phyloP scores from a whole-genome alignment of 2,888 invertebrate genomes.

The Chloroclystis v-ata region DNA sequence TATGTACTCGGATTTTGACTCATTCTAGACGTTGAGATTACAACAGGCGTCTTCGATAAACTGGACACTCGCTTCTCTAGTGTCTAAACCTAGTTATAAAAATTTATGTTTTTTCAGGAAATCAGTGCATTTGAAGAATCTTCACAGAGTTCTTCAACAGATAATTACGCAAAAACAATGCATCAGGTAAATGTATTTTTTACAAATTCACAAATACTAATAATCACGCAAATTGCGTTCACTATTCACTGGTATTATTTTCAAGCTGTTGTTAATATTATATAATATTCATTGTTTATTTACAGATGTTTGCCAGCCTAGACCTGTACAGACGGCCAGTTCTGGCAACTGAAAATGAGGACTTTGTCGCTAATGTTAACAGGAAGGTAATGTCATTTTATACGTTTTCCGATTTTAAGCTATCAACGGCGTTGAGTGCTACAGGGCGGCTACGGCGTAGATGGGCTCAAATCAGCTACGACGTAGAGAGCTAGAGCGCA shows the following conservation, averaged over 20 bases:
- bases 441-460: neutral
- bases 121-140: constrained; percentile 57
- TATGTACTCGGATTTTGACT: too few relatives aligned
- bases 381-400: constrained; percentile 58
- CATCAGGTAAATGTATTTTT: constrained; percentile 51
- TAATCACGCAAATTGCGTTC: too few relatives aligned
- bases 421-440: too few relatives aligned
- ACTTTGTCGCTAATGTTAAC: constrained; percentile 77
- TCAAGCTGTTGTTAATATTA: too few relatives aligned
- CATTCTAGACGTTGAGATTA: too few relatives aligned
- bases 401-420: too few relatives aligned
- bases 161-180: constrained; percentile 63
- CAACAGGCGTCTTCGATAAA: too few relatives aligned
- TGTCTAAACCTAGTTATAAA: too few relatives aligned
- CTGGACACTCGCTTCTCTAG: too few relatives aligned
- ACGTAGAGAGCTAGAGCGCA: neutral
- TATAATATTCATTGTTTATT: constrained; percentile 1
- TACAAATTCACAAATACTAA: too few relatives aligned
- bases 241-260: too few relatives aligned
- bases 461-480: neutral
- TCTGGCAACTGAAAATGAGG: constrained; percentile 75
- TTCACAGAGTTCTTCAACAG: constrained; percentile 39
- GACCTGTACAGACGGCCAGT: constrained; percentile 68
- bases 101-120: constrained; percentile 59
- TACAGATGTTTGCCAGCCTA: constrained; percentile 66